These are phyloP conservation scores for Papilio gigon DNA, from an alignment of 2,888 invertebrate genomes.

Conservation along the genomic window DNA sequence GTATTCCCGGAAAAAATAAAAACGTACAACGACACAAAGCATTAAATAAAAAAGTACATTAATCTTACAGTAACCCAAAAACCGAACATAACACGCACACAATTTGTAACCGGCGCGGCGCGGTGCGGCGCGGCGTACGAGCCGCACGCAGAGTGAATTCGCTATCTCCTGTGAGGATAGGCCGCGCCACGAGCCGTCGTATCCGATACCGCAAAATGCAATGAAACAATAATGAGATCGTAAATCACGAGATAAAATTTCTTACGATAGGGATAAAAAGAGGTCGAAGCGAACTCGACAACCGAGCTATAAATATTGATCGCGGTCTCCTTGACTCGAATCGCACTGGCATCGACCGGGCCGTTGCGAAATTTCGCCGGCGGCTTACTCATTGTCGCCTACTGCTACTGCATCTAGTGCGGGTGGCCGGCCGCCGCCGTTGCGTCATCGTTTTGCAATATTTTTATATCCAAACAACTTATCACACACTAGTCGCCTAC, in stretches of 20 bases:
- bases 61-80: constrained; percentile 25
- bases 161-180: constrained; percentile 38
- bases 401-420: constrained; percentile 67
- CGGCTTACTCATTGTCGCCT: constrained; percentile 74
- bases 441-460: constrained; percentile 44
- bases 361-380: constrained; percentile 71
- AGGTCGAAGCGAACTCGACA: constrained; percentile 61
- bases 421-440: constrained; percentile 40
- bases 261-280: constrained; percentile 59
- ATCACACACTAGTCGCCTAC: constrained; percentile 9
- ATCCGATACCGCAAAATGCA: constrained; percentile 38
- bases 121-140: constrained; percentile 2
- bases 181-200: constrained; percentile 30
- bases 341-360: constrained; percentile 63
- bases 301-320: constrained; percentile 67
- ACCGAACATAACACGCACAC: constrained; percentile 31
- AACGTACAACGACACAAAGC: constrained; percentile 23
- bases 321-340: constrained; percentile 72
- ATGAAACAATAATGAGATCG: constrained; percentile 46
- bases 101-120: constrained; percentile 26
- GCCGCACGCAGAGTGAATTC: constrained; percentile 35
- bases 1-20: constrained; percentile 15
- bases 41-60: constrained; percentile 36
- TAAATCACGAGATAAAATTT: constrained; percentile 50
- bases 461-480: constrained; percentile 15